phyloP scores from a whole-genome alignment of 1,140 invertebrate genomes.

The Tyrophagus putrescentiae region DNA sequence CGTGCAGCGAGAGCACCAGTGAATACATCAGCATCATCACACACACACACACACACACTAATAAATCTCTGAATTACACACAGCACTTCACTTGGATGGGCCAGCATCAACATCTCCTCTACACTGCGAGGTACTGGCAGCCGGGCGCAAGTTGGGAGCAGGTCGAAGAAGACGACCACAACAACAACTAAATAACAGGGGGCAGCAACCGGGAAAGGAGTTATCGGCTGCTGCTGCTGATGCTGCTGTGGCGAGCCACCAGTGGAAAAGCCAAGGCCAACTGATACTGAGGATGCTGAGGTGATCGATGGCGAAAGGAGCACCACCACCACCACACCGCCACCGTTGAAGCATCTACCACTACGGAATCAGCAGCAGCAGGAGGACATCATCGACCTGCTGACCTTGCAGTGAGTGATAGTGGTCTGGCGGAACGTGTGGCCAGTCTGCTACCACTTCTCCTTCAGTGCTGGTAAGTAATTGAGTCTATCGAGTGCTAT shows the following conservation, averaged over 20 bases:
- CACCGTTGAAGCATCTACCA: too few relatives aligned
- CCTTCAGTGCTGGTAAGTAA: not conserved
- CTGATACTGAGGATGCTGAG: too few relatives aligned
- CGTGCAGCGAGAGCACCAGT: too few relatives aligned
- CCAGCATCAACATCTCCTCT: too few relatives aligned
- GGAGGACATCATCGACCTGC: not conserved
- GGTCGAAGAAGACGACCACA: not conserved
- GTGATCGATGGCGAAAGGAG: not conserved
- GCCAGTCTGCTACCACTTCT: not conserved
- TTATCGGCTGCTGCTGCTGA: too few relatives aligned
- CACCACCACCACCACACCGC: too few relatives aligned
- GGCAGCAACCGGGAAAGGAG: too few relatives aligned
- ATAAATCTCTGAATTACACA: not conserved
- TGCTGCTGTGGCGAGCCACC: too few relatives aligned
- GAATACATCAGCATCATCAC: too few relatives aligned
- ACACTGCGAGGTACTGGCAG: not conserved
- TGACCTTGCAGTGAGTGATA: conserved; percentile 9
- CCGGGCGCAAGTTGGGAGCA: not conserved
- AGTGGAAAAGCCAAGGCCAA: too few relatives aligned
- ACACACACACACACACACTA: not conserved
- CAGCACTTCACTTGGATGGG: too few relatives aligned
- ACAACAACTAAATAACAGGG: too few relatives aligned
- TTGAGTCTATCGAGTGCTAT: not conserved
- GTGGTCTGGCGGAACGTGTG: not conserved
- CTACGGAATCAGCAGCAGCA: not conserved